Base-by-base conservation (phyloP, 2,888 invertebrate species). In the Cryptus armator region DNA sequence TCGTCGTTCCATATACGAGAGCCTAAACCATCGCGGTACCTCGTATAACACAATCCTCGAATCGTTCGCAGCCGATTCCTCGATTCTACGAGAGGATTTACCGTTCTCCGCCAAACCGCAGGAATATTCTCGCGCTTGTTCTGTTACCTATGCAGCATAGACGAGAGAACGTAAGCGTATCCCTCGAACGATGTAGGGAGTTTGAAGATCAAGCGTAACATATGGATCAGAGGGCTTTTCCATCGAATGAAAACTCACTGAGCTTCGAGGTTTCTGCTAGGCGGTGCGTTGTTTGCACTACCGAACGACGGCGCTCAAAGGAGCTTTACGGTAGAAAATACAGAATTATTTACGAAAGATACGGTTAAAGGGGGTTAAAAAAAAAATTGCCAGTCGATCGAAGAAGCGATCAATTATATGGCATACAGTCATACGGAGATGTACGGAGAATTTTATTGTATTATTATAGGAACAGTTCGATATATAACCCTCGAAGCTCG, bases 91-190 rank as follows among this genome's bases (percentile, higher is more conserved):
- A 43, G 53, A 64, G 70, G 51, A 79, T 71, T 48, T 62, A n/a
- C 14, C 53, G 56, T 53, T 24, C 32, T 70, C 51, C 16, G 7
- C 16, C 72, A 10, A 44, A 59, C 72, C 32, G 59, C 62, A 62
- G 56, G 66, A 72, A 80, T 80, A 74, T 74, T 67, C 72, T 80
- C 67, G 56, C 64, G 66, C 14, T 24, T 67, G 53, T 29, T 51
- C 19, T 29, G 10, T 19, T 6, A 32, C 62, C 66, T 6, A 29
- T 59, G 46, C 68, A 29, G 46, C 29, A 1, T 14, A 1, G 44
- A 1, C 10, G 44, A 3, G 9, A 37, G 37, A 37, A 9, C 37
- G 37, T 37, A 9, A 37, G 37, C 37, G 37, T 9, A 37, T 37
- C 37, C 37, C 37, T 37, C 37, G 37, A 32, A 16, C 48, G 12